A percentile compares a stretch with the other conserved stretches of the same genome.
These are phyloP conservation scores for Chloebia gouldiae DNA, from an alignment of 2,113 vertebrate species.

Conservation along the genomic window DNA sequence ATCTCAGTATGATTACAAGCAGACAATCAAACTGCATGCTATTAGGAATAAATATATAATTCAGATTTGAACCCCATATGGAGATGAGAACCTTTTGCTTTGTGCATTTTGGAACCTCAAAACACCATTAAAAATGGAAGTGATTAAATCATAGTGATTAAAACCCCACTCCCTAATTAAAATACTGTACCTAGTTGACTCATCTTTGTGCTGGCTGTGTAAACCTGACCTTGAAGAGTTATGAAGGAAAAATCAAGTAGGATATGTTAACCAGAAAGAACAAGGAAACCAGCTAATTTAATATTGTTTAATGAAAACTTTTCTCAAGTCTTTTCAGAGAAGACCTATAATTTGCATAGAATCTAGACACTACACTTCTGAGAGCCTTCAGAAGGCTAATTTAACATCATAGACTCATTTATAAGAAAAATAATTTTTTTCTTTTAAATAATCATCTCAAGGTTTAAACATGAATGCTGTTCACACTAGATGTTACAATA, in stretches of 20 bases:
- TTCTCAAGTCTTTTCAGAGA: background rate
- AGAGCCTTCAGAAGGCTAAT: background rate
- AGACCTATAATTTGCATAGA: background rate
- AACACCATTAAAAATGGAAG: background rate
- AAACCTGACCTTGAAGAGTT: conserved; percentile 25
- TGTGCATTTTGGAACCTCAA: conserved; percentile 22
- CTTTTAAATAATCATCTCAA: background rate
- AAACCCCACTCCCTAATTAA: background rate
- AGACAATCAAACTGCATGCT: background rate
- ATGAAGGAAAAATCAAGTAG: background rate
- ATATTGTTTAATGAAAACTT: background rate
- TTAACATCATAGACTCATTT: background rate
- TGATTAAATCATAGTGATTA: conserved; percentile 5
- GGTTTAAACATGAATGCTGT: background rate
- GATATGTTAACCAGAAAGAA: background rate
- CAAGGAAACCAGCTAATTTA: background rate
- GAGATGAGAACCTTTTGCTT: conserved; percentile 23
- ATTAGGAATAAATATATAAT: background rate
- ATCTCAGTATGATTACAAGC: background rate
- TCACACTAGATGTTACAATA: background rate
- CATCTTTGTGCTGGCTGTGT: background rate
- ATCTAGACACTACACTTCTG: background rate
- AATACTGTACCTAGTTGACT: conserved; percentile 22
- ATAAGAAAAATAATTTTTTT: background rate
- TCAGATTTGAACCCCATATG: conserved; percentile 37